Evolutionary conservation across 2,113 vertebrate genomes (phyloP).

Genomic region (Mesembrinibis cayennensis): DNA sequence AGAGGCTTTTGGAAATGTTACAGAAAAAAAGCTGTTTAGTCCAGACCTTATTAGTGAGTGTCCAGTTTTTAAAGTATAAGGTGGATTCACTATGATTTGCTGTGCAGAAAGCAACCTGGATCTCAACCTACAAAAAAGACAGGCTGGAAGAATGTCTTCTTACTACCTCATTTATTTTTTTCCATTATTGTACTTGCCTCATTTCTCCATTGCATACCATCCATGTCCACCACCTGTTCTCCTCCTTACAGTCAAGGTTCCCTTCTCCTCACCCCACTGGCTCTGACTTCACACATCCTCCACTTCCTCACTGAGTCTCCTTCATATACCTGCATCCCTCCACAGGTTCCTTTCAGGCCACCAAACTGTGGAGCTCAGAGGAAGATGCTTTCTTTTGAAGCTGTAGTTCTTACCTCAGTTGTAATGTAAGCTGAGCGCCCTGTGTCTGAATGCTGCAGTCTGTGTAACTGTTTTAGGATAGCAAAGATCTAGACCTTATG

Average conservation of each 20-base stretch:
- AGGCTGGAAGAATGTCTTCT: neutral
- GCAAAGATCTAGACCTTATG: neutral
- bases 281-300: neutral
- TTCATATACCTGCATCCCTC: neutral
- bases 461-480: neutral
- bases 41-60: neutral
- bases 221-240: neutral
- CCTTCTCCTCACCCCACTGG: neutral
- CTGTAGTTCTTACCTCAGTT: neutral
- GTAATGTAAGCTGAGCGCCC: neutral
- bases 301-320: neutral
- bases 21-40: neutral
- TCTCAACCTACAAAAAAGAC: neutral
- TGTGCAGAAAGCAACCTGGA: neutral
- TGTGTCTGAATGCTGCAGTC: neutral
- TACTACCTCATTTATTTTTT: neutral
- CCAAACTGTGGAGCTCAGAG: accelerated
- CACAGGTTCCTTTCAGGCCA: neutral
- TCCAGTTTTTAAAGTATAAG: neutral
- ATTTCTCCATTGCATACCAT: neutral
- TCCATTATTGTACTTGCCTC: neutral
- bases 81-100: neutral
- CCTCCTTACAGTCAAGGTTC: neutral
- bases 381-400: neutral
- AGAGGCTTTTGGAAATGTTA: neutral